Evolutionary conservation across 2,888 invertebrate species (phyloP).

Genomic region (Megamerina dolium): DNA sequence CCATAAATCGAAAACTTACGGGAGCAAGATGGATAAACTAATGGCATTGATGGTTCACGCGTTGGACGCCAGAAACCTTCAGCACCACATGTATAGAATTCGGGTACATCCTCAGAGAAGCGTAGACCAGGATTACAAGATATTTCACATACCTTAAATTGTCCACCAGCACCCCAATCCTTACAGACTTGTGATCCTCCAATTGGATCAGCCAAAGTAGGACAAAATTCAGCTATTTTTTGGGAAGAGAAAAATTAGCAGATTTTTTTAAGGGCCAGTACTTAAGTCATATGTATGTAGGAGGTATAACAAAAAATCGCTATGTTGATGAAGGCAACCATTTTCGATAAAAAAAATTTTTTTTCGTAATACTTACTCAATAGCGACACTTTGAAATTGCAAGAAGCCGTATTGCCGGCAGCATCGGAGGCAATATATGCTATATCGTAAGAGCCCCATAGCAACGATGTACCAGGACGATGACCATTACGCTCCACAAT

Average conservation of each 20-base stretch:
- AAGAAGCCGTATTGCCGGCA: conserved; percentile 85
- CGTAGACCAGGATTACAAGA: conserved; percentile 76
- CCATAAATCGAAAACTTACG: no score
- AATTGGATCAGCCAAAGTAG: conserved; percentile 78
- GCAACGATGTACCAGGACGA: conserved; percentile 76
- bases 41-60: conserved; percentile 66
- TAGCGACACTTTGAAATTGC: conserved; percentile 86
- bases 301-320: no score
- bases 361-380: conserved; percentile 59
- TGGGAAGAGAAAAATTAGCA: no score
- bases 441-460: conserved; percentile 89
- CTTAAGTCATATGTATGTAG: no score
- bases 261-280: no score
- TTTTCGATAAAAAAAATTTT: not conserved
- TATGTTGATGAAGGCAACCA: no score
- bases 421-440: conserved; percentile 91
- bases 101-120: conserved; percentile 90
- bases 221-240: conserved; percentile 86
- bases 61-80: conserved; percentile 97
- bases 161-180: conserved; percentile 93
- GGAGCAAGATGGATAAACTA: conserved; percentile 89
- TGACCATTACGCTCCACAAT: conserved; percentile 82
- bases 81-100: conserved; percentile 95
- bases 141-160: conserved; percentile 90
- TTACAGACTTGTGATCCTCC: conserved; percentile 89